phyloP scores from a whole-genome alignment of 1,140 invertebrate species.

The Paracyclopina nana region DNA sequence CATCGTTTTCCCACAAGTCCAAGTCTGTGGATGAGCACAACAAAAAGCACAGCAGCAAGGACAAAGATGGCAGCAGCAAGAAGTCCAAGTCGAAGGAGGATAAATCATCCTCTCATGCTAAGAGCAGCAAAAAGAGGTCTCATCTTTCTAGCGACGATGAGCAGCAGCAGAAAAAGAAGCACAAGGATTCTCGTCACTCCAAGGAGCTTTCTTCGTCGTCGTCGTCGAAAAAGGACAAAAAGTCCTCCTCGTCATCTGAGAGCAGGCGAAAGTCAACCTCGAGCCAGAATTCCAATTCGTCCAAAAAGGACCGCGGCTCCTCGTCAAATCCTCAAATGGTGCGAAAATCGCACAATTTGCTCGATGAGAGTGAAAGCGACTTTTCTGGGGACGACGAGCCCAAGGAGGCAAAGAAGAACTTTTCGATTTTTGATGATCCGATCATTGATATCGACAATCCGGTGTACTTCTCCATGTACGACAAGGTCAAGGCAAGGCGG shows the following conservation, averaged over 20 bases:
- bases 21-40: background rate
- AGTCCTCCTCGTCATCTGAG: too few relatives aligned
- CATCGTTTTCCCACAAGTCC: conserved; percentile 3
- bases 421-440: conserved; percentile 15
- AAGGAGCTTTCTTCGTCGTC: too few relatives aligned
- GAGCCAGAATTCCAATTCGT: too few relatives aligned
- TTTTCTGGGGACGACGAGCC: background rate
- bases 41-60: background rate
- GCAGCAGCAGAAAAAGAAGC: background rate
- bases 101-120: background rate
- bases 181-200: too few relatives aligned
- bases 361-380: too few relatives aligned
- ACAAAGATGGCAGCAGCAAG: background rate
- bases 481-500: conserved; percentile 12
- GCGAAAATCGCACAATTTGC: too few relatives aligned
- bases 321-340: too few relatives aligned
- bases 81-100: conserved; percentile 5
- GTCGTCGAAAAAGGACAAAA: too few relatives aligned
- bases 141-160: conserved; percentile 2
- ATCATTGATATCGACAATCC: conserved; percentile 11
- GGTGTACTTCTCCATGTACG: conserved; percentile 14
- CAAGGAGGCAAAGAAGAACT: too few relatives aligned
- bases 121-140: background rate
- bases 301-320: too few relatives aligned
- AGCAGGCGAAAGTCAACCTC: too few relatives aligned